Evolutionary conservation across 2,888 invertebrate genomes (phyloP), one percentile per base, ranked within the genome.

Genomic region (Tuta absoluta): DNA sequence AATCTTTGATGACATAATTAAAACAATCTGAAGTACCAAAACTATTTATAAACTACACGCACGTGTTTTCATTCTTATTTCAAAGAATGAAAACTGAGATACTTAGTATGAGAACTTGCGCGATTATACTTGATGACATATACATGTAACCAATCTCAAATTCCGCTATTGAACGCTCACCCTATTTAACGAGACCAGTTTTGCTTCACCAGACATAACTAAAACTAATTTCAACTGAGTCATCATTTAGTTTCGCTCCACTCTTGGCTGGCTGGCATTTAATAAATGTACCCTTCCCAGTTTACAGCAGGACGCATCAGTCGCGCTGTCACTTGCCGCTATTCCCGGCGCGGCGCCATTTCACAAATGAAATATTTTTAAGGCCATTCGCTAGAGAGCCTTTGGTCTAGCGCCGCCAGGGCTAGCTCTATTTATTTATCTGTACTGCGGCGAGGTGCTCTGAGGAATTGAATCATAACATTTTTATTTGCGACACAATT

Each of bases 351-450:
- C 77, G 84, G 85, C 87, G 87, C 88, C 85, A 85, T 89, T 86
- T 81, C 77, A 80, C 84, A 87, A 88, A 87, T 89, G 87, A 84
- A 89, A 88, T 87, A 89, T 89, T 89, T 89, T 89, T 86, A 85
- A 85, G 80, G 79, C 85, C 82, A 89, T 89, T 89, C 85, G 81
- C 82, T 84, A 84, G 87, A 89, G 83, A 89, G 87, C 85, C 84
- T 85, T 85, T 75, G 72, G 75, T 80, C 73, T 76, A 75, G 74
- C 72, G 76, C 75, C 80, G 80, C 76, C 75, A 72, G 71, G 56
- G 77, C 82, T 76, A 84, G 85, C 83, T 81, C 84, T 84, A 56
- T 56, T 56, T 87, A 86, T 89, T 85, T 82, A 84, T 72, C 72
- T 63, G 61, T 65, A 68, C 63, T 28, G 65, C n/a, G 45, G 23